Evolutionary conservation across 2,113 vertebrate genomes (phyloP).

Genomic region (Catharus bicknelli): DNA sequence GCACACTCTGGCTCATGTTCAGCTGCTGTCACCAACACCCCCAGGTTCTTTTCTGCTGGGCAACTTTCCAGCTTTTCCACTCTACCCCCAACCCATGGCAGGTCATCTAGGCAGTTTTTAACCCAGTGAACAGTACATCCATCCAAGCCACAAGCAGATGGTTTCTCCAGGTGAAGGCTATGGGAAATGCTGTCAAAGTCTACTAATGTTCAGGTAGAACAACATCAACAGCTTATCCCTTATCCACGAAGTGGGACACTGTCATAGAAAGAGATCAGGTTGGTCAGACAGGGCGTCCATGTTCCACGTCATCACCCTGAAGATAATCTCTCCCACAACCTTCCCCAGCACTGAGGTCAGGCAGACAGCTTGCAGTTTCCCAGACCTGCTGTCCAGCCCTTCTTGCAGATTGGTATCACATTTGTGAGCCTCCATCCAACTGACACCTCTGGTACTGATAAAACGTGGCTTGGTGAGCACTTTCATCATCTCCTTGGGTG

Average conservation of each 20-base stretch:
- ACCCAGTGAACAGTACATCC: no score
- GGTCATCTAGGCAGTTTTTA: not conserved
- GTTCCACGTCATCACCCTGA: not conserved
- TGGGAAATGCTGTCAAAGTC: not conserved
- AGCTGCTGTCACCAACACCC: not conserved
- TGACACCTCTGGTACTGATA: not conserved
- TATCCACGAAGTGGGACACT: no score
- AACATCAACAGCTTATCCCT: not conserved
- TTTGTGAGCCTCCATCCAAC: not conserved
- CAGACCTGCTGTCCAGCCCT: not conserved
- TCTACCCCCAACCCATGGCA: not conserved
- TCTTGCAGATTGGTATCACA: not conserved
- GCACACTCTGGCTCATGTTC: not conserved
- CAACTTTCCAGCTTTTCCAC: not conserved
- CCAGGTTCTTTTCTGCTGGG: accelerated
- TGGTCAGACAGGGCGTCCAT: no score
- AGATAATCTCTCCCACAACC: not conserved
- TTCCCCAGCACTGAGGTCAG: not conserved
- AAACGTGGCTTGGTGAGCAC: not conserved
- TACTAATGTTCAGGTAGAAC: no score
- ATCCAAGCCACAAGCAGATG: not conserved
- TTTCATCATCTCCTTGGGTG: not conserved
- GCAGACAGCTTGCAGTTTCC: not conserved
- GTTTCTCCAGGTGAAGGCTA: not conserved
- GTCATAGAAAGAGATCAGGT: not conserved